phyloP scores from a whole-genome alignment of 2,113 vertebrate species.

The Macquaria ambigua region DNA sequence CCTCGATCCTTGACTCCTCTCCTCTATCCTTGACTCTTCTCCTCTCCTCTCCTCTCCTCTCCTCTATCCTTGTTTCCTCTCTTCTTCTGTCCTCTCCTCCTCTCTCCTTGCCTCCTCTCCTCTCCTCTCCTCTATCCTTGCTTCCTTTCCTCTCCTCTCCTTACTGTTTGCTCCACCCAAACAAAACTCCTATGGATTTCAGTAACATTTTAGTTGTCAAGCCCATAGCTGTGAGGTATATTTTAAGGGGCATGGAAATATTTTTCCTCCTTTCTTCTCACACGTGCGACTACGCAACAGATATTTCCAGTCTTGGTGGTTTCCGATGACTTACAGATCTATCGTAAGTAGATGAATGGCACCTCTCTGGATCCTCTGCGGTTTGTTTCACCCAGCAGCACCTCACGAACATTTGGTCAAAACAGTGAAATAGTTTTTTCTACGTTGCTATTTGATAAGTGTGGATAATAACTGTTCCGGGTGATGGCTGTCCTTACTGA shows the following conservation, averaged over 20 bases:
- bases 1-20: neutral
- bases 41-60: neutral
- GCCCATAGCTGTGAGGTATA: conserved; percentile 24
- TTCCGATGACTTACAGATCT: conserved; percentile 52
- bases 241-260: conserved; percentile 37
- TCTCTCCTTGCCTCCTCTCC: neutral
- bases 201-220: neutral
- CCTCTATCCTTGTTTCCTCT: neutral
- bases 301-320: conserved; percentile 58
- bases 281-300: conserved; percentile 13
- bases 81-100: neutral
- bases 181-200: conserved; percentile 36
- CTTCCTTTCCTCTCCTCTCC: neutral
- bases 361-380: conserved; percentile 17
- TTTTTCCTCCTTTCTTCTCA: conserved; percentile 28
- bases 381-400: conserved; percentile 18
- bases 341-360: conserved; percentile 33
- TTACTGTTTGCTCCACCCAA: conserved; percentile 11
- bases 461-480: conserved; percentile 49
- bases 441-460: conserved; percentile 53
- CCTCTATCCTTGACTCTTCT: accelerated
- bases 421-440: conserved; percentile 51
- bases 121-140: neutral
- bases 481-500: conserved; percentile 43
- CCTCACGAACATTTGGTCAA: conserved; percentile 34